Conservation (phyloP, 23 tunicate species). For the Styela plicata region DNA sequence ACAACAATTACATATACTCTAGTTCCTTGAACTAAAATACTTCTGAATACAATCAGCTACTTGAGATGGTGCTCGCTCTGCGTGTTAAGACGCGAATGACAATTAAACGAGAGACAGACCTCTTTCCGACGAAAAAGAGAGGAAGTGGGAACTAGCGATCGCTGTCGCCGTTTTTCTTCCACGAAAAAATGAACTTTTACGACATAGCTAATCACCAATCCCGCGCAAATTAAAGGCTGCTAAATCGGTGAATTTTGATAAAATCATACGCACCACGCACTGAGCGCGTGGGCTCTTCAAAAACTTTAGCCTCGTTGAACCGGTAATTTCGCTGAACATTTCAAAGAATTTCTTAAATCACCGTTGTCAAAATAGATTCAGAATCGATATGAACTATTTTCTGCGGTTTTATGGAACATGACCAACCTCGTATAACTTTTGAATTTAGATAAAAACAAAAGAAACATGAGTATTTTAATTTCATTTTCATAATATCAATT, state of each 20-base stretch:
- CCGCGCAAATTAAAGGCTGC: neutral
- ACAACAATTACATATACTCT: too few species aligned
- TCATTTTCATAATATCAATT: too few species aligned
- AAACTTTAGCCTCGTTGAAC: neutral
- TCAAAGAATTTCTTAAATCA: neutral
- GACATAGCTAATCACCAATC: neutral
- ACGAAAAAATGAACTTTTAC: neutral
- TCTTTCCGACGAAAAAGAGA: neutral
- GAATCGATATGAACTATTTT: too few species aligned
- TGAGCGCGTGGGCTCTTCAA: conserved; percentile 20
- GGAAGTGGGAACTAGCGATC: neutral
- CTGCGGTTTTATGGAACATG: too few species aligned
- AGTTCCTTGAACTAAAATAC: too few species aligned
- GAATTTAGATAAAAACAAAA: too few species aligned
- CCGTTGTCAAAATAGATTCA: too few species aligned
- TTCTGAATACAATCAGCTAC: too few species aligned
- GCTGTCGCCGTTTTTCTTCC: neutral
- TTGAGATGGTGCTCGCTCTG: too few species aligned
- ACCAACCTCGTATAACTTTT: too few species aligned
- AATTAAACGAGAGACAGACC: neutral
- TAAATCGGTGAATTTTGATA: neutral
- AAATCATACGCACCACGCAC: conserved; percentile 10
- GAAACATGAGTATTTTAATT: too few species aligned
- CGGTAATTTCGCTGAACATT: neutral
- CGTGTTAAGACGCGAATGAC: neutral